A percentile compares a stretch with the other conserved stretches of the same genome.
phyloP scores from a whole-genome alignment of 2,113 vertebrate genomes.

The Embiotoca jacksoni region DNA sequence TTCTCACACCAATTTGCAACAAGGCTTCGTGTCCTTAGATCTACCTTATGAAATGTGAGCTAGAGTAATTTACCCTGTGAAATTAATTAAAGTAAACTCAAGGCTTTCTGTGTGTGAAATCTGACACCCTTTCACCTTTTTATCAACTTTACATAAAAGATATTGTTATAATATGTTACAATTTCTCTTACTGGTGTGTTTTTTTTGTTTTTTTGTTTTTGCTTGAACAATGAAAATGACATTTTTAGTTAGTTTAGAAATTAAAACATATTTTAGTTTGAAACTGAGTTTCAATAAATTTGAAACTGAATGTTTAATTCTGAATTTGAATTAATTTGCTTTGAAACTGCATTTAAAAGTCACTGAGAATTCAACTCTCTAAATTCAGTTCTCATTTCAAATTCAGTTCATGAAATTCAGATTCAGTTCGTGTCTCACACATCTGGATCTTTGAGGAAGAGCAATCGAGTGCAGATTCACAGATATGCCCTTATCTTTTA shows the following conservation, averaged over 20 bases:
- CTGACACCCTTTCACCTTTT: slow-evolving; percentile 29
- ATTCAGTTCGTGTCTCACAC: no score
- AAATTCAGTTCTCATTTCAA: no score
- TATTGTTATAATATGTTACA: slow-evolving; percentile 49
- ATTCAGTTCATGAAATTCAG: no score
- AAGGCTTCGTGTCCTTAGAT: slow-evolving; percentile 55
- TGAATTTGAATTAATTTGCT: no score
- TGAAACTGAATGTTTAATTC: no score
- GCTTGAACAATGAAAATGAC: slow-evolving; percentile 31
- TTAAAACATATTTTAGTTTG: not conserved
- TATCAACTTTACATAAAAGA: slow-evolving; percentile 50
- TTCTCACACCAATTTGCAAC: slow-evolving; percentile 43
- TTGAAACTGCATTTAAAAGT: no score
- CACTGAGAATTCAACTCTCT: no score
- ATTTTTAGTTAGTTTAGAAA: not conserved
- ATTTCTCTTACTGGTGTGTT: slow-evolving; percentile 44
- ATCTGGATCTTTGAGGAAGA: no score
- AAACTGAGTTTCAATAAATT: slow-evolving; percentile 1
- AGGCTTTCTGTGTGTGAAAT: slow-evolving; percentile 44
- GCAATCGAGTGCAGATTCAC: no score
- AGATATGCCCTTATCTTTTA: no score
- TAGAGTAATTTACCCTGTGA: slow-evolving; percentile 37
- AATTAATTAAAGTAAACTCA: slow-evolving; percentile 63
- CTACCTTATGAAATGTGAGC: slow-evolving; percentile 33
- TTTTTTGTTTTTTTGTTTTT: slow-evolving; percentile 49